A percentile compares a stretch with the other conserved stretches of the same genome.
Evolutionary conservation across 92 coral and sea anemone species (phyloP).

Genomic region (Phenganax marumi): DNA sequence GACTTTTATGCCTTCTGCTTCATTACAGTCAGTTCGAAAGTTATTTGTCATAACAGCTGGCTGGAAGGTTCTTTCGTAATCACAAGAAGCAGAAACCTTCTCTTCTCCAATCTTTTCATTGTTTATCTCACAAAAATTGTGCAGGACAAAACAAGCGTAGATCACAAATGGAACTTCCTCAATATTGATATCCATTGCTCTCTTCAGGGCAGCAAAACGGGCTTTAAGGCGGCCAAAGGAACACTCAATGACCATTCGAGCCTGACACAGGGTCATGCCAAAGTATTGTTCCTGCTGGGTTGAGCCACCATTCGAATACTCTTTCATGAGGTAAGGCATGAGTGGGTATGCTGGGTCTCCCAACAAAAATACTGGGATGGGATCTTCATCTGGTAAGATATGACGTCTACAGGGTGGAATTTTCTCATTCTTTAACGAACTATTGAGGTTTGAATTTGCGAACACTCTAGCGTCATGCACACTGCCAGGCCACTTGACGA

Average conservation of each 20-base stretch:
- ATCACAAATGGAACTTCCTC: slow-evolving; percentile 36
- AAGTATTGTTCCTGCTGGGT: slow-evolving; percentile 42
- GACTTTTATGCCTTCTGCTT: slow-evolving; percentile 57
- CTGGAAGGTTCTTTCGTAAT: slow-evolving; percentile 15
- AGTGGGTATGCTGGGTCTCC: slow-evolving; percentile 47
- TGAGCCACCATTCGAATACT: slow-evolving; percentile 41
- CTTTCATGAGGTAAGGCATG: slow-evolving; percentile 38
- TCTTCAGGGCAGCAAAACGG: not conserved
- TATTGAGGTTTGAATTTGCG: slow-evolving; percentile 38
- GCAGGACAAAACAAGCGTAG: slow-evolving; percentile 63
- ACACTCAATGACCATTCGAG: slow-evolving; percentile 4
- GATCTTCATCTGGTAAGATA: slow-evolving; percentile 35
- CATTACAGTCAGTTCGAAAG: slow-evolving; percentile 53
- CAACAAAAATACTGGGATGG: slow-evolving; percentile 27
- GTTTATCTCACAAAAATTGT: slow-evolving; percentile 36
- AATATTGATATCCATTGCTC: slow-evolving; percentile 28
- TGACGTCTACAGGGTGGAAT: slow-evolving; percentile 30
- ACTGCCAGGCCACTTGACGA: slow-evolving; percentile 46
- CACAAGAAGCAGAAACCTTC: slow-evolving; percentile 13
- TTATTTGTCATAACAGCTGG: slow-evolving; percentile 27
- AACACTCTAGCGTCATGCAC: slow-evolving; percentile 50
- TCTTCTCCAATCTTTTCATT: slow-evolving; percentile 23
- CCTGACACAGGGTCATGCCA: slow-evolving; percentile 23
- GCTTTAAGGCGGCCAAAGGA: slow-evolving; percentile 3
- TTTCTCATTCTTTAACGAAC: slow-evolving; percentile 30